Conservation (phyloP, 2,797 vertebrate species). For the Anguilla obscura region DNA sequence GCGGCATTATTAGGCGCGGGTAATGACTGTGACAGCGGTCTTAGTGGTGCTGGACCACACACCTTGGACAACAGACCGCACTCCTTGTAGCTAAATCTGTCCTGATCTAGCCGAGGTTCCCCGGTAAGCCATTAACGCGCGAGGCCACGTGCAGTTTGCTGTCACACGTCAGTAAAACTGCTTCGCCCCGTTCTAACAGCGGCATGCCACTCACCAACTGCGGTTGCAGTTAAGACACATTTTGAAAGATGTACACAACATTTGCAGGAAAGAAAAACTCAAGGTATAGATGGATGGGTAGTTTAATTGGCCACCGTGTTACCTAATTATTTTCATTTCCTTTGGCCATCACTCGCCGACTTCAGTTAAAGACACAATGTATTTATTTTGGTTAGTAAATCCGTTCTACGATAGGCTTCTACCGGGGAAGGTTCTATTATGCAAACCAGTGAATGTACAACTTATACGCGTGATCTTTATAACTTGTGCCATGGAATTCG, state of each 20-base stretch:
- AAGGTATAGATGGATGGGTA: background rate
- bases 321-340: background rate
- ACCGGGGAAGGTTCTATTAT: background rate
- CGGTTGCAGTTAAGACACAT: background rate
- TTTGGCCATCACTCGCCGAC: background rate
- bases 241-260: background rate
- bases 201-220: background rate
- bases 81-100: conserved; percentile 17
- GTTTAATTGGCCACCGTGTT: background rate
- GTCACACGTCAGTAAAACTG: conserved; percentile 21
- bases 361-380: background rate
- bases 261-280: background rate
- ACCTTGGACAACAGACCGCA: conserved; percentile 8
- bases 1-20: background rate
- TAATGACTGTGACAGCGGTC: background rate
- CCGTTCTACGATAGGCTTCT: background rate
- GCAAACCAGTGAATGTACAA: background rate
- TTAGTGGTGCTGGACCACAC: background rate
- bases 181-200: conserved; percentile 1
- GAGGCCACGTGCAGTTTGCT: conserved; percentile 32
- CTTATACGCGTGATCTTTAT: background rate
- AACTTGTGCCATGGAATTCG: background rate
- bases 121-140: background rate
- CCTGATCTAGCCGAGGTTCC: background rate
- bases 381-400: background rate